Percentiles rank a stretch among this genome's conserved stretches.
Evolutionary conservation across 2,113 vertebrate species (phyloP).

Genomic region (Phrynocephalus versicolor): DNA sequence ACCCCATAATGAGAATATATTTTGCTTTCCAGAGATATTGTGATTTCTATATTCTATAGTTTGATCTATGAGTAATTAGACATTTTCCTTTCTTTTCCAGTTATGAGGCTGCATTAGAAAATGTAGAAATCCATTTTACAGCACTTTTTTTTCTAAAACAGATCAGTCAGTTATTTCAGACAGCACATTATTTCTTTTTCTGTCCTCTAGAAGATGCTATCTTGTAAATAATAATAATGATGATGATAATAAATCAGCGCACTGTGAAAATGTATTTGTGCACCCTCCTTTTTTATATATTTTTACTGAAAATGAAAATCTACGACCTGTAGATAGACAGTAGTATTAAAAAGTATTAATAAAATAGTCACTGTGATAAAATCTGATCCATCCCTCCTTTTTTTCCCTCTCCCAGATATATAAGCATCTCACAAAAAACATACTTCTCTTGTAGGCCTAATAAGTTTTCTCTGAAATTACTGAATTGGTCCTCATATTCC

Average conservation of each 20-base stretch:
- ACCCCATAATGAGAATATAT: constrained; percentile 59
- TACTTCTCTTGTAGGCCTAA: constrained; percentile 28
- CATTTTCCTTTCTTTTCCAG: constrained; percentile 69
- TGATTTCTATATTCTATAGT: constrained; percentile 71
- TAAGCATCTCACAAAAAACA: constrained; percentile 30
- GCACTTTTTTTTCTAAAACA: constrained; percentile 67
- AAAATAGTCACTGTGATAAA: constrained; percentile 79
- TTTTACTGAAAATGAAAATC: constrained; percentile 74
- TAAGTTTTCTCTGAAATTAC: constrained; percentile 49
- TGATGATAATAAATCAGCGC: constrained; percentile 69
- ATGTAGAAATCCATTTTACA: constrained; percentile 75
- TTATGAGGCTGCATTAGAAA: constrained; percentile 72
- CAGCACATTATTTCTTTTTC: constrained; percentile 77
- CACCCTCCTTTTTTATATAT: constrained; percentile 74
- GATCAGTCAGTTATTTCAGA: constrained; percentile 77
- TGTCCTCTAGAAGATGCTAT: constrained; percentile 80
- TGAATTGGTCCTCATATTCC: constrained; percentile 37
- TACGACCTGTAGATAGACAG: constrained; percentile 75
- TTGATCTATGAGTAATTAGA: constrained; percentile 70
- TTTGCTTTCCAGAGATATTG: constrained; percentile 59
- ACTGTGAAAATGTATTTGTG: constrained; percentile 85
- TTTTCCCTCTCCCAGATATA: constrained; percentile 55
- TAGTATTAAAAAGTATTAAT: constrained; percentile 76
- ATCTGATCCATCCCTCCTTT: constrained; percentile 62
- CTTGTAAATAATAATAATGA: constrained; percentile 78